Evolutionary conservation across 2,888 invertebrate species (phyloP).

Genomic region (Xestia xanthographa): DNA sequence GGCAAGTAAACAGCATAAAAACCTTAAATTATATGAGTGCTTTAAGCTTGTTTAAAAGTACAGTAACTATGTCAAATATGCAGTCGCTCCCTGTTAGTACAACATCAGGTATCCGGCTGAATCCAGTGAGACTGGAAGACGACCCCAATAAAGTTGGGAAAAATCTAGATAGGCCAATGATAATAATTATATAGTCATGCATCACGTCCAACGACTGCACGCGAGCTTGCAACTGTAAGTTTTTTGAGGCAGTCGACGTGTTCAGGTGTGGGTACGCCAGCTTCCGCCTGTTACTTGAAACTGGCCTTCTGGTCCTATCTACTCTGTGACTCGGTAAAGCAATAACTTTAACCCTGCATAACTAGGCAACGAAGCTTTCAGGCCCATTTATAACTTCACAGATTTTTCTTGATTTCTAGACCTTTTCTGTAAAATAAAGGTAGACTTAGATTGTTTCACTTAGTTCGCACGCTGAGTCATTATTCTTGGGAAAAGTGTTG

Average conservation of each 20-base stretch:
- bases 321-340: slow-evolving; percentile 4
- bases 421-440: slow-evolving; percentile 17
- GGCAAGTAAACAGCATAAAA: neutral
- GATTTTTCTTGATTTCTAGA: slow-evolving; percentile 38
- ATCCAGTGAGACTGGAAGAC: neutral
- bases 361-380: slow-evolving; percentile 43
- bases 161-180: neutral
- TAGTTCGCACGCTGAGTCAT: slow-evolving; percentile 5
- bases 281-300: neutral
- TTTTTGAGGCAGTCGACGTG: neutral
- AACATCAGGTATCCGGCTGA: too few relatives aligned
- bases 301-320: neutral
- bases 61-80: too few relatives aligned
- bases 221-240: neutral
- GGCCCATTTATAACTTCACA: slow-evolving; percentile 47
- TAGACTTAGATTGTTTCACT: slow-evolving; percentile 34
- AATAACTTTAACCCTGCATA: slow-evolving; percentile 49
- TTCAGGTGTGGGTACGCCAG: neutral
- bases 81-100: too few relatives aligned
- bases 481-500: neutral
- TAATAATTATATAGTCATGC: neutral
- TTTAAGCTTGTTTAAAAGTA: too few relatives aligned
- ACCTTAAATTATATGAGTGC: neutral
- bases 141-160: neutral
- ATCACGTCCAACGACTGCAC: too few relatives aligned